Evolutionary conservation across 2,797 vertebrate genomes (phyloP).

Genomic region (Amazona finschi): DNA sequence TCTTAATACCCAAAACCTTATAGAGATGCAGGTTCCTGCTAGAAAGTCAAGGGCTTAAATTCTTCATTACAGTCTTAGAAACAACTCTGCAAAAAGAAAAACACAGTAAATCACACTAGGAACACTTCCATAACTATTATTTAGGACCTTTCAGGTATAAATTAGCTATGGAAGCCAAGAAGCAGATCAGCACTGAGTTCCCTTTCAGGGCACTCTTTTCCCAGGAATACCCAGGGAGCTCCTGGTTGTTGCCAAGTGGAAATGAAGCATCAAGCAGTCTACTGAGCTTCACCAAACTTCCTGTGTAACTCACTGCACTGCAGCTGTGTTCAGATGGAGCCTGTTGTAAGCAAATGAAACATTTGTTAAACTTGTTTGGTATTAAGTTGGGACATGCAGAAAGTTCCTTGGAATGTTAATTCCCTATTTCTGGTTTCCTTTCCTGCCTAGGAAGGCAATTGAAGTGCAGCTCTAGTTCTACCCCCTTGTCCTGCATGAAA

Average conservation of each 20-base stretch:
- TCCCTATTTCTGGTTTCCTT: neutral
- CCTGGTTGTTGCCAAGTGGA: neutral
- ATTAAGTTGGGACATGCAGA: neutral
- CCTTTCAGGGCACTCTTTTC: neutral
- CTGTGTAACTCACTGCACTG: neutral
- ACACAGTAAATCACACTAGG: neutral
- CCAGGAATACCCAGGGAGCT: neutral
- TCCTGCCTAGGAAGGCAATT: neutral
- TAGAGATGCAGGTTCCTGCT: neutral
- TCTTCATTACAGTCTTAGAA: neutral
- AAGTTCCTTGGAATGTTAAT: neutral
- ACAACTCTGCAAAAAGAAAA: neutral
- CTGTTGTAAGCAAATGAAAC: neutral
- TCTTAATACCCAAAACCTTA: neutral
- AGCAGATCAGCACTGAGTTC: neutral
- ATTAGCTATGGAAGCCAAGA: neutral
- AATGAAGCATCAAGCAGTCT: neutral
- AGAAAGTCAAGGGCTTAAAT: neutral
- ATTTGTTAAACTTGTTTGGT: neutral
- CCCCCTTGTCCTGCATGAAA: neutral
- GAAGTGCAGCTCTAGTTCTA: neutral
- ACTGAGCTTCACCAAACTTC: neutral
- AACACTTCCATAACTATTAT: neutral
- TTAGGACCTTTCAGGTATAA: neutral
- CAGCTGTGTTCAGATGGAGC: neutral